Conservation (phyloP, 1,140 invertebrate species). For the Brachionus asplanchnoidis region DNA sequence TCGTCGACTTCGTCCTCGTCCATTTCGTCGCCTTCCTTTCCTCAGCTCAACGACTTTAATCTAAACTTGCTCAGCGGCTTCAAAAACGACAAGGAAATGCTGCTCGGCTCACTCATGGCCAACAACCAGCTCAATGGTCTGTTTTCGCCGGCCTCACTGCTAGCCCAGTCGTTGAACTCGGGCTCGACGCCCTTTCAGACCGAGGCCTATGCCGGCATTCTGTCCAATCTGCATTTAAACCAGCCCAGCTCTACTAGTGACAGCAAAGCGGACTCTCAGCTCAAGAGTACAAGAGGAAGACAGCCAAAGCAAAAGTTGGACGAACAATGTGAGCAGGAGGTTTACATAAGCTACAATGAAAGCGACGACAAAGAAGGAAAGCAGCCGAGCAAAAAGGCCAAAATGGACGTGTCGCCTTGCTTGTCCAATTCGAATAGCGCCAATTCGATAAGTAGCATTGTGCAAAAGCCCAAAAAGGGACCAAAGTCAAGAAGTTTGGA, state of each 20-base stretch:
- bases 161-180: background rate
- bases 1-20: background rate
- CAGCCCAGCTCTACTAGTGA: background rate
- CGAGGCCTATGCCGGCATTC: background rate
- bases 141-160: background rate
- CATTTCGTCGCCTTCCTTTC: background rate
- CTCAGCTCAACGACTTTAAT: background rate
- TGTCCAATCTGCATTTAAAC: background rate
- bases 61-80: background rate
- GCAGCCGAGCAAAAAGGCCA: background rate
- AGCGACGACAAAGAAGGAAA: background rate
- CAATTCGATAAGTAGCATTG: background rate
- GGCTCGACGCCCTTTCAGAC: background rate
- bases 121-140: background rate
- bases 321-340: background rate
- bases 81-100: background rate
- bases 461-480: background rate
- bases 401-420: background rate
- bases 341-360: slow-evolving; percentile 14
- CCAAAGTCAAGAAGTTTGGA: background rate
- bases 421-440: slow-evolving; percentile 7
- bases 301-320: background rate
- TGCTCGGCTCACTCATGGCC: background rate
- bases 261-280: background rate
- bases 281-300: background rate